Conservation (phyloP, 2,113 vertebrate genomes). For the Trematomus loennbergii region DNA sequence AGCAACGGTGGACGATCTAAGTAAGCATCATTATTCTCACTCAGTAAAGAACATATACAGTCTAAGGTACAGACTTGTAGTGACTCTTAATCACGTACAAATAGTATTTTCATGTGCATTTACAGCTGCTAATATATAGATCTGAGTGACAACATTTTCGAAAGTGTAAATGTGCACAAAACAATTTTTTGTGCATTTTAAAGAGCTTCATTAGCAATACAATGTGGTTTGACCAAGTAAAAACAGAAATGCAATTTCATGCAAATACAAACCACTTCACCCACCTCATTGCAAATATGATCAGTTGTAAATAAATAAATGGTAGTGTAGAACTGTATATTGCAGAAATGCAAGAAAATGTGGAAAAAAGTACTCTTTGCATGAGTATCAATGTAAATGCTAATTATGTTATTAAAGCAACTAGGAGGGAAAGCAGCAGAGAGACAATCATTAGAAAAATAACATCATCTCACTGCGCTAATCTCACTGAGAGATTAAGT, state of each 20-base stretch:
- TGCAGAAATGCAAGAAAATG: background rate
- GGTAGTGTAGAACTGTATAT: background rate
- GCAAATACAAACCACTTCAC: background rate
- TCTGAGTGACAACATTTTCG: background rate
- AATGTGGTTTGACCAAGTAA: background rate
- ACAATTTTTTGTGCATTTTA: background rate
- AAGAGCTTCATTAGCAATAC: background rate
- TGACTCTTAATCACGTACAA: background rate
- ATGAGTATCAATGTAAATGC: background rate
- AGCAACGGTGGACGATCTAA: background rate
- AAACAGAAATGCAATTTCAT: background rate
- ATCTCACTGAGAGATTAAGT: background rate
- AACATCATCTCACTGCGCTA: background rate
- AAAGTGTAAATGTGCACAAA: background rate
- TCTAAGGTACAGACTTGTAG: background rate
- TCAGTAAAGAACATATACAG: background rate
- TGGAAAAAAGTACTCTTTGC: background rate
- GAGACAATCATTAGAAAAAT: background rate
- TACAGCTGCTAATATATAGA: background rate
- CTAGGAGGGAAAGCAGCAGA: background rate
- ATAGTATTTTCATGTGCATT: background rate
- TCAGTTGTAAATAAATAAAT: background rate
- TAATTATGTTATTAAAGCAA: background rate
- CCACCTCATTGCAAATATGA: background rate
- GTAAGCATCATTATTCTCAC: constrained; percentile 1